Base-by-base conservation (phyloP, 53 echinoderm and acorn worm species). In the Paracentrotus lividus region DNA sequence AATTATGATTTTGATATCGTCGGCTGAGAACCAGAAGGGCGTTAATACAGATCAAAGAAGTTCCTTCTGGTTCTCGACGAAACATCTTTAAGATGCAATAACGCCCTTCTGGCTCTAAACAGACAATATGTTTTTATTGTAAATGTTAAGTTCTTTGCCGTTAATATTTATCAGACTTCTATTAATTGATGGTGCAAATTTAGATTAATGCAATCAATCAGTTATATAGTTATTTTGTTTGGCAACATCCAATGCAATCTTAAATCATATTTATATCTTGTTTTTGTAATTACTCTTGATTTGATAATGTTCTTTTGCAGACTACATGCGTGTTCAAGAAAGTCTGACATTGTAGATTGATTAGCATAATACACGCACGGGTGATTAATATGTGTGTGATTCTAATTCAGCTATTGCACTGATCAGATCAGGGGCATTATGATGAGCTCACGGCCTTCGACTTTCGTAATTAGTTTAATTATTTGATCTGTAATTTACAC, bases 361-460 rank as follows among this genome's bases (percentile, higher is more conserved):
- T 81, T 81, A 3, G 42, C 32, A 42, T 16, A 78, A 26, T 47
- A 47, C 26, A n/a, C 23, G 27, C 26, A n/a, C 23, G 27, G 9
- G 33, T 81, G 40, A 72, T 72, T 36, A 20, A 72, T 38, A 72
- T 47, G 81, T 81, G 49, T 81, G 81, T 81, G 81, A 81, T 9
- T 38, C 40, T 4, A 36, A 38, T 72, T 29, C 38, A 34, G 38
- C 38, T 20, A 16, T 34, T 16, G 38, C 13, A 36, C 38, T 57
- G 57, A 12, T 72, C 36, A 38, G 4, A 72, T 69, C 40, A 72
- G 32, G 40, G 72, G 72, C 72, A 72, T 72, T 72, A 26, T 29
- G 29, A 64, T 1, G 15, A 64, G 29, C 57, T 57, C 57, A 14
- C 57, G 3, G 21, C 20, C 8, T 8, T n/a, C n/a, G n/a, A n/a